These are phyloP conservation scores for Alcedo quadribrachys DNA, from an alignment of 2,797 vertebrate genomes.

Conservation along the genomic window DNA sequence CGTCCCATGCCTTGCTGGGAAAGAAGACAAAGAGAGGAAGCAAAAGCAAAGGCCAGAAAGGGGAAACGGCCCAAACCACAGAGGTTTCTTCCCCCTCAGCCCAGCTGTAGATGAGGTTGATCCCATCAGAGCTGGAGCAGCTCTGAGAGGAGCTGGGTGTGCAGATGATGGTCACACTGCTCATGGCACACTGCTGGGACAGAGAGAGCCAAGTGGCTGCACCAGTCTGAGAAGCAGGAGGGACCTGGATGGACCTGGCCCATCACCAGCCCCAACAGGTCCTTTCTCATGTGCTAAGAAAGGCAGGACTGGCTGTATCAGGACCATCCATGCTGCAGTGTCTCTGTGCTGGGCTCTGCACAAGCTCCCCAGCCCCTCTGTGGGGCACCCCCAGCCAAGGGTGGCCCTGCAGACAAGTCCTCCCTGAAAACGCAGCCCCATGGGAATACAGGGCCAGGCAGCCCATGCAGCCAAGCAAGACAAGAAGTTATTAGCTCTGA, in stretches of 20 bases:
- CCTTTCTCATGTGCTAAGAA: not conserved
- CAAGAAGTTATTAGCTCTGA: not conserved
- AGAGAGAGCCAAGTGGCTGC: not conserved
- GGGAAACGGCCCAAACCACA: not conserved
- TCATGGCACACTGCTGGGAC: not conserved
- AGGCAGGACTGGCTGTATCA: not conserved
- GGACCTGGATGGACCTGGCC: not conserved
- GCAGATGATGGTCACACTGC: not conserved
- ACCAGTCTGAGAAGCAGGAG: not conserved
- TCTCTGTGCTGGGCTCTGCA: not conserved
- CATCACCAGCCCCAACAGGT: not conserved
- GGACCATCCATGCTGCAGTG: not conserved
- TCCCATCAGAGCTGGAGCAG: not conserved
- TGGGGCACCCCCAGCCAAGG: not conserved
- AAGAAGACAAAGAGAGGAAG: not conserved
- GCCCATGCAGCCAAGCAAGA: not conserved
- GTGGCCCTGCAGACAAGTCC: not conserved
- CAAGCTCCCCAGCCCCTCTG: not conserved
- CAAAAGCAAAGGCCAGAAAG: not conserved
- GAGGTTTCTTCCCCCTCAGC: not conserved
- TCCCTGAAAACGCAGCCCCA: not conserved
- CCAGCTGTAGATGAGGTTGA: not conserved
- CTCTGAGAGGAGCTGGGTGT: not conserved
- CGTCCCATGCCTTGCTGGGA: not conserved
- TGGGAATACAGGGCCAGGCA: not conserved